Base-by-base conservation (phyloP, 2,888 invertebrate genomes). In the Agrochola litura region DNA sequence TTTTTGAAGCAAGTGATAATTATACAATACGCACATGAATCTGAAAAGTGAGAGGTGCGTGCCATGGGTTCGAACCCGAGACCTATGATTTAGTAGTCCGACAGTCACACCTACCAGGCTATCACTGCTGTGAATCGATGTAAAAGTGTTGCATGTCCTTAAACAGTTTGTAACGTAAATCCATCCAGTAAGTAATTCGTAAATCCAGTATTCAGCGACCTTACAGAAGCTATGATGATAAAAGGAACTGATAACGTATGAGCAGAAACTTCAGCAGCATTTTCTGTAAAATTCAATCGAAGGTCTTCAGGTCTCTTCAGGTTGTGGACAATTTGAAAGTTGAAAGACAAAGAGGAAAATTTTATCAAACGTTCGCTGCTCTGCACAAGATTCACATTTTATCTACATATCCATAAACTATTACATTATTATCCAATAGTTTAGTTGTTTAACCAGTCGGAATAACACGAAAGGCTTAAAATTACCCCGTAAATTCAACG, bases 261-360 rank as follows among this genome's bases (percentile, higher is more conserved):
- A 73, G n/a, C n/a, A 73, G 49, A 65, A 75, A 71, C 9, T 54
- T 67, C 10, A 46, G 49, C 14, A 52, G 43, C 49, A 61, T 82
- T 76, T 82, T 65, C 56, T 60, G 77, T 43, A 46, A 69, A 76
- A 76, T 76, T 76, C 30, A 54, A 77, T 77, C n/a, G n/a, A 54
- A 19, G 1, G 14, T 54, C 43, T 16, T 43, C 0, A 60, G 61
- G 56, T 61, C 12, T 37, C 41, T 79, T 72, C n/a, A 64, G 5
- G 43, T 54, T 58, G 41, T 49, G 1, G 37, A 54, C 58, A 43
- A 73, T 58, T 58, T 60, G 1, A 73, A 63, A 83, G 30, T 54
- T 25, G 0, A 80, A 77, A 69, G 22, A 25, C 60, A 71, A 65
- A 60, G 37, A 25, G 3, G 3, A 52, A 64, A 0, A 52, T 46